phyloP scores from a whole-genome alignment of 2,113 vertebrate genomes.

The Sander lucioperca region DNA sequence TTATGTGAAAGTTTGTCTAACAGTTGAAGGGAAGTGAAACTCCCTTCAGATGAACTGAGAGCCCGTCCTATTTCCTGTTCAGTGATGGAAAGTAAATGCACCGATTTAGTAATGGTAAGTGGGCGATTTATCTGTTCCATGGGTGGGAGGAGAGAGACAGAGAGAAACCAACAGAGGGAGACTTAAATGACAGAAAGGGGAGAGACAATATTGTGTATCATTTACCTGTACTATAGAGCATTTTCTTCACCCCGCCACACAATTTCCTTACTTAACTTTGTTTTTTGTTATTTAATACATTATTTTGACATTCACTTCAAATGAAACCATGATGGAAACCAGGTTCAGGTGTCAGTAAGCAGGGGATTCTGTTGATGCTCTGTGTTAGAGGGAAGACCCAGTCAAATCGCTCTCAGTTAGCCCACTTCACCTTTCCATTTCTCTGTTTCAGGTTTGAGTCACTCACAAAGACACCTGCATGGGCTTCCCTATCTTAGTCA shows the following conservation, averaged over 20 bases:
- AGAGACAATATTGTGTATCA: not conserved
- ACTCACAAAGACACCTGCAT: conserved; percentile 69
- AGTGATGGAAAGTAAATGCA: conserved; percentile 65
- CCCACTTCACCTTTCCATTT: conserved; percentile 79
- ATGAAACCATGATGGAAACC: conserved; percentile 43
- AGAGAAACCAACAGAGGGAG: not conserved
- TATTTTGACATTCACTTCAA: conserved; percentile 11
- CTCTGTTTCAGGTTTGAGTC: conserved; percentile 69
- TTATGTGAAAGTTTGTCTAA: conserved; percentile 18
- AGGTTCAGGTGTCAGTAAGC: conserved; percentile 33
- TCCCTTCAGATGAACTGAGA: conserved; percentile 17
- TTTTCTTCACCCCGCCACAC: not conserved
- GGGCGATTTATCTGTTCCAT: conserved; percentile 63
- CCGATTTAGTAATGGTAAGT: conserved; percentile 61
- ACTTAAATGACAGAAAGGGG: not conserved
- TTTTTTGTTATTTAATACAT: not conserved
- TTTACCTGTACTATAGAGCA: not conserved
- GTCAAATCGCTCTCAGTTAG: conserved; percentile 64
- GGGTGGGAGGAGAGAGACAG: conserved; percentile 52
- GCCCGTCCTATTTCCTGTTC: conserved; percentile 63
- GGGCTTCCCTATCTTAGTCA: conserved; percentile 84
- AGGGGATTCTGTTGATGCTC: conserved; percentile 77
- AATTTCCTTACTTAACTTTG: not conserved
- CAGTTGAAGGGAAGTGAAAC: conserved; percentile 54
- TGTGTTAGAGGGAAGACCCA: conserved; percentile 64